These are phyloP conservation scores for Diogma glabrata DNA, from an alignment of 2,888 invertebrate genomes.

Conservation along the genomic window DNA sequence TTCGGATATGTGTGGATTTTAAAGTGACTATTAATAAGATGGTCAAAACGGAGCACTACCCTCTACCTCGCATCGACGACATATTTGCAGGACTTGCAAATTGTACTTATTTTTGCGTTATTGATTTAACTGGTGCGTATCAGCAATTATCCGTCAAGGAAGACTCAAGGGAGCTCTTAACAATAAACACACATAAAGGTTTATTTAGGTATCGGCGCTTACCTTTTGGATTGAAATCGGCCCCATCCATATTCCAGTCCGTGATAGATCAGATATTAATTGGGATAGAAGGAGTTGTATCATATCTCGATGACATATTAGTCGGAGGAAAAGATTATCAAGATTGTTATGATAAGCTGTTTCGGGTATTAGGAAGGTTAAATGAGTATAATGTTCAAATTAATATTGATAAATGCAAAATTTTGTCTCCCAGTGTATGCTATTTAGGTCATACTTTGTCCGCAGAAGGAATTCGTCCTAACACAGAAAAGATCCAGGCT, in stretches of 20 bases:
- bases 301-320: background rate
- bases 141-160: constrained; percentile 13
- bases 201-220: too few species aligned
- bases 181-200: constrained; percentile 22
- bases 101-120: constrained; percentile 19
- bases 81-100: constrained; percentile 22
- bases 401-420: background rate
- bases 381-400: background rate
- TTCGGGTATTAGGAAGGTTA: too few species aligned
- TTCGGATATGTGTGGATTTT: constrained; percentile 26
- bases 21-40: constrained; percentile 19
- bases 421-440: background rate
- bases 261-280: background rate
- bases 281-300: background rate
- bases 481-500: background rate
- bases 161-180: constrained; percentile 20
- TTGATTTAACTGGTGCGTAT: constrained; percentile 24
- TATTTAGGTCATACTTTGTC: too few species aligned
- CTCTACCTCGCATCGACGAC: constrained; percentile 23
- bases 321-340: background rate
- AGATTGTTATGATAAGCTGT: too few species aligned
- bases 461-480: background rate
- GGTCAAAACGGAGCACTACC: constrained; percentile 20
- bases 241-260: background rate
- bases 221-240: background rate